phyloP scores from a whole-genome alignment of 2,888 invertebrate genomes.

The Pheosia gnoma region DNA sequence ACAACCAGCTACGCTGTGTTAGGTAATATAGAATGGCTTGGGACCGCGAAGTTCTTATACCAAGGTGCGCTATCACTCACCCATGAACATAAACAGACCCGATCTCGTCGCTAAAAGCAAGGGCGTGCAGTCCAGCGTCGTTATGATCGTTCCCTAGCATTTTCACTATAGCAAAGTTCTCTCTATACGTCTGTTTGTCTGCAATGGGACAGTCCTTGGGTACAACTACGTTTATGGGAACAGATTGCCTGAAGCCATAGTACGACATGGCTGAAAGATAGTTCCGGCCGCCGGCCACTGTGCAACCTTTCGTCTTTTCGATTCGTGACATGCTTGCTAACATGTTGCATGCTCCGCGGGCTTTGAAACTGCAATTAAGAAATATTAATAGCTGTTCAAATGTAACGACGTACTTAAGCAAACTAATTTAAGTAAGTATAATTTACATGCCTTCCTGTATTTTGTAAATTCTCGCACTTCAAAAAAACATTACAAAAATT shows the following conservation, averaged over 20 bases:
- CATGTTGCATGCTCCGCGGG: conserved; percentile 57
- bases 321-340: conserved; percentile 42
- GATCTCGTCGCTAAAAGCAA: conserved; percentile 51
- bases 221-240: conserved; percentile 55
- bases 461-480: conserved; percentile 92
- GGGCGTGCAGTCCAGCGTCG: conserved; percentile 54
- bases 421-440: too few species aligned
- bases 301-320: conserved; percentile 54
- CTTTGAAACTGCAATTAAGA: conserved; percentile 49
- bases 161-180: conserved; percentile 57
- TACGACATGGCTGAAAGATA: conserved; percentile 54
- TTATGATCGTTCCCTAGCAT: conserved; percentile 49
- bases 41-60: too few species aligned
- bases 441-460: conserved; percentile 87
- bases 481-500: conserved; percentile 82
- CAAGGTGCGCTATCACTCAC: conserved; percentile 26
- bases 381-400: neutral
- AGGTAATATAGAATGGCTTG: too few species aligned
- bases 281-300: conserved; percentile 55
- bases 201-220: conserved; percentile 51
- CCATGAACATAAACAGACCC: conserved; percentile 55
- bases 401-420: too few species aligned
- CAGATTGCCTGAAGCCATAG: conserved; percentile 52
- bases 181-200: conserved; percentile 51
- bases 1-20: too few species aligned